Evolutionary conservation across 2,888 invertebrate species (phyloP).

Genomic region (Candidula unifasciata): DNA sequence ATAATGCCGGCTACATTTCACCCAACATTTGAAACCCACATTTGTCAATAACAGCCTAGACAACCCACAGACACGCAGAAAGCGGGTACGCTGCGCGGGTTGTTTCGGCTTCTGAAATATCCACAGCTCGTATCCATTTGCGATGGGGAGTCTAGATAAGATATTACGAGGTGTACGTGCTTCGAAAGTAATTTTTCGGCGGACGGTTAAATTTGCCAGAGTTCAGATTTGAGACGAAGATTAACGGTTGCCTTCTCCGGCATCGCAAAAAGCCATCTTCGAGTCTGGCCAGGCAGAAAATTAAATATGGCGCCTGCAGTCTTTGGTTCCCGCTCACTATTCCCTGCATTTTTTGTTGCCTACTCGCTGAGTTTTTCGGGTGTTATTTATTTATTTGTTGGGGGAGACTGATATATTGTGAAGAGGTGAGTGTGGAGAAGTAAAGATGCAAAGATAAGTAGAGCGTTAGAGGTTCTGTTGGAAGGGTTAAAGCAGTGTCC

Average conservation of each 20-base stretch:
- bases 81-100: neutral
- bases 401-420: no score
- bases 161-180: constrained; percentile 14
- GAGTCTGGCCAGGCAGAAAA: constrained; percentile 4
- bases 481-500: no score
- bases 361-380: no score
- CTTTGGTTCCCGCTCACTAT: neutral
- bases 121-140: neutral
- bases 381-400: no score
- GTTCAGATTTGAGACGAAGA: constrained; percentile 13
- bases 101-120: constrained; percentile 1
- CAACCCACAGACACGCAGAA: neutral
- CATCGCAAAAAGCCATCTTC: constrained; percentile 13
- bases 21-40: neutral
- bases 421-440: no score
- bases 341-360: neutral
- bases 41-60: neutral
- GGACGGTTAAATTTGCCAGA: constrained; percentile 14
- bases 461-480: no score
- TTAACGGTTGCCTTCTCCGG: neutral
- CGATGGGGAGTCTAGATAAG: constrained; percentile 11
- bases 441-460: no score
- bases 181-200: constrained; percentile 15
- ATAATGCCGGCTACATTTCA: no score
- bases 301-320: constrained; percentile 15